These are phyloP conservation scores for Anastrepha ludens DNA, from an alignment of 1,140 invertebrate genomes.

Conservation along the genomic window DNA sequence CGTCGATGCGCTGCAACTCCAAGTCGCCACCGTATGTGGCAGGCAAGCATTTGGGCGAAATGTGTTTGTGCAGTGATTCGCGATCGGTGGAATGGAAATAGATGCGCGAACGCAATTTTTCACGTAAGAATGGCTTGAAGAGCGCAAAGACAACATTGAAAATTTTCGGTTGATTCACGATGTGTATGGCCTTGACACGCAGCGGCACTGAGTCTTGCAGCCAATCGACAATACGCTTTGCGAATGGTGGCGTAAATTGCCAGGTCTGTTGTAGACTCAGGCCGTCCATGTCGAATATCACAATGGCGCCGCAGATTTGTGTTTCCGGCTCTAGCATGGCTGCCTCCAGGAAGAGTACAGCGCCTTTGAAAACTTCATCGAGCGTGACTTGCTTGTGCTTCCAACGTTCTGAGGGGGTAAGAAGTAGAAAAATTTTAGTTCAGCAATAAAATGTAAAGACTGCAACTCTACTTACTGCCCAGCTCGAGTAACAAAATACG, in stretches of 20 bases:
- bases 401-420: slow-evolving; percentile 83
- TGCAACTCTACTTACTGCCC: slow-evolving; percentile 80
- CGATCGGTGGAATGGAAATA: slow-evolving; percentile 89
- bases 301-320: slow-evolving; percentile 84
- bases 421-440: background rate
- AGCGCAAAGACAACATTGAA: slow-evolving; percentile 92
- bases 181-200: slow-evolving; percentile 89
- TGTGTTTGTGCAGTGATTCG: slow-evolving; percentile 85
- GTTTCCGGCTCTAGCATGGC: slow-evolving; percentile 86
- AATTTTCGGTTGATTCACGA: slow-evolving; percentile 90
- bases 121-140: slow-evolving; percentile 89
- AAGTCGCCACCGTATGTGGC: slow-evolving; percentile 86
- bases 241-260: slow-evolving; percentile 88
- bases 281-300: slow-evolving; percentile 90
- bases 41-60: slow-evolving; percentile 86
- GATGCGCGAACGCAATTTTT: slow-evolving; percentile 84
- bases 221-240: slow-evolving; percentile 88
- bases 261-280: slow-evolving; percentile 85
- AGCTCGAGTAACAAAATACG: slow-evolving; percentile 85
- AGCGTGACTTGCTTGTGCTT: slow-evolving; percentile 85
- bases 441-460: background rate
- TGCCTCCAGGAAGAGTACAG: slow-evolving; percentile 85
- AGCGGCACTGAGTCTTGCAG: slow-evolving; percentile 86
- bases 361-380: slow-evolving; percentile 89
- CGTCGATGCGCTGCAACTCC: slow-evolving; percentile 79